A percentile compares a stretch with the other conserved stretches of the same genome.
Evolutionary conservation across 2,888 invertebrate species (phyloP).

Genomic region (Eustalomyia histrio): DNA sequence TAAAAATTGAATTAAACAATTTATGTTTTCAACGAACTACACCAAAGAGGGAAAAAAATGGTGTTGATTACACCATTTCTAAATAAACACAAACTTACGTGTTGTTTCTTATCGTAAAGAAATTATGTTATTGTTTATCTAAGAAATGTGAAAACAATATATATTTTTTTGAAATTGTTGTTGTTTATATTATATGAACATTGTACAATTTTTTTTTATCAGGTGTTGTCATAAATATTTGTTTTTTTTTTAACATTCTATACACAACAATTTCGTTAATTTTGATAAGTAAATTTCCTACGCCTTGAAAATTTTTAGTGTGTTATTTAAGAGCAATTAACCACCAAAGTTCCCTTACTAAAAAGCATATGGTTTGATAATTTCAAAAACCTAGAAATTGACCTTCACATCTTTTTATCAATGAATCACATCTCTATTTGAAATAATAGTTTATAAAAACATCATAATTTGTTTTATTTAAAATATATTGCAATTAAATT

Average conservation of each 20-base stretch:
- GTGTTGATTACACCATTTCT: too few relatives aligned
- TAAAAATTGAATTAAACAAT: too few relatives aligned
- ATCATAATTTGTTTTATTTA: too few relatives aligned
- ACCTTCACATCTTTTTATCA: background rate
- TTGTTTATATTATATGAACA: background rate
- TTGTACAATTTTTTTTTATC: conserved; percentile 11
- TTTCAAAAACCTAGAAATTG: conserved; percentile 17
- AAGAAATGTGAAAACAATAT: background rate
- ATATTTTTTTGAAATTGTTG: background rate
- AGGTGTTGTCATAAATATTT: conserved; percentile 3
- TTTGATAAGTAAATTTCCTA: conserved; percentile 46
- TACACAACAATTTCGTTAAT: too few relatives aligned
- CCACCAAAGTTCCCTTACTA: background rate
- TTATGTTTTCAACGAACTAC: too few relatives aligned
- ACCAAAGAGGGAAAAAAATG: too few relatives aligned
- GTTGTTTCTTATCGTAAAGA: background rate
- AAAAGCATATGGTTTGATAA: conserved; percentile 19
- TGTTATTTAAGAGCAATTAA: conserved; percentile 34
- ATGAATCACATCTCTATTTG: conserved; percentile 4
- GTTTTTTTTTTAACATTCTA: conserved; percentile 2
- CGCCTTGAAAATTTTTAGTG: conserved; percentile 4
- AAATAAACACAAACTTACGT: background rate
- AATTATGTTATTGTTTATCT: background rate
- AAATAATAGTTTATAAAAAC: background rate
- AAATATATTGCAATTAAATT: too few relatives aligned